phyloP scores from a whole-genome alignment of 2,797 vertebrate genomes.

The Argentina silus region DNA sequence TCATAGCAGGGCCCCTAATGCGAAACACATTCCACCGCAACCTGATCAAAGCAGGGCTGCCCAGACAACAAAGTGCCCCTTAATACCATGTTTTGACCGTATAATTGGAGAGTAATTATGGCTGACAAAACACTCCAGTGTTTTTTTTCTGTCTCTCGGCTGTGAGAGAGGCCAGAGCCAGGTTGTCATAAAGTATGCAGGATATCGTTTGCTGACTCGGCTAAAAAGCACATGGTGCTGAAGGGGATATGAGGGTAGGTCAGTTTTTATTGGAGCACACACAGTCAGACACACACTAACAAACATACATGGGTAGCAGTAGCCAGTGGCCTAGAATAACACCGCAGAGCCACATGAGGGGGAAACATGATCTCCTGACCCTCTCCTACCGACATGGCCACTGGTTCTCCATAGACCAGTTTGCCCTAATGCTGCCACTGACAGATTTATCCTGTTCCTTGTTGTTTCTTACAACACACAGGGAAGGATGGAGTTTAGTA shows the following conservation, averaged over 20 bases:
- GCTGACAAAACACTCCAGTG: conserved; percentile 80
- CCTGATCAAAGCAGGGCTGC: conserved; percentile 78
- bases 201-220: conserved; percentile 59
- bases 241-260: conserved; percentile 45
- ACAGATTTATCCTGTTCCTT: conserved; percentile 4
- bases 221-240: conserved; percentile 43
- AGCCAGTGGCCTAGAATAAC: conserved; percentile 65
- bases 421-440: neutral
- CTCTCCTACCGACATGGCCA: conserved; percentile 44
- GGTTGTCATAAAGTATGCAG: conserved; percentile 63
- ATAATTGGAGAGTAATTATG: conserved; percentile 82
- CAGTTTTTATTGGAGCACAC: conserved; percentile 63
- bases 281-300: conserved; percentile 50
- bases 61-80: conserved; percentile 77
- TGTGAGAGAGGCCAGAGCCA: conserved; percentile 55
- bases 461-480: conserved; percentile 13
- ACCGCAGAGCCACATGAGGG: conserved; percentile 46
- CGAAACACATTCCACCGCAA: conserved; percentile 77
- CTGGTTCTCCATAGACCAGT: conserved; percentile 34
- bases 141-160: conserved; percentile 47
- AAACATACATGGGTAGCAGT: conserved; percentile 41
- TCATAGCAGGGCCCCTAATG: conserved; percentile 81
- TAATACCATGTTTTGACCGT: conserved; percentile 78
- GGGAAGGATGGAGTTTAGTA: conserved; percentile 14
- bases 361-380: conserved; percentile 47